Base-by-base conservation (phyloP, 2,797 vertebrate genomes). In the Poeciliopsis infans region DNA sequence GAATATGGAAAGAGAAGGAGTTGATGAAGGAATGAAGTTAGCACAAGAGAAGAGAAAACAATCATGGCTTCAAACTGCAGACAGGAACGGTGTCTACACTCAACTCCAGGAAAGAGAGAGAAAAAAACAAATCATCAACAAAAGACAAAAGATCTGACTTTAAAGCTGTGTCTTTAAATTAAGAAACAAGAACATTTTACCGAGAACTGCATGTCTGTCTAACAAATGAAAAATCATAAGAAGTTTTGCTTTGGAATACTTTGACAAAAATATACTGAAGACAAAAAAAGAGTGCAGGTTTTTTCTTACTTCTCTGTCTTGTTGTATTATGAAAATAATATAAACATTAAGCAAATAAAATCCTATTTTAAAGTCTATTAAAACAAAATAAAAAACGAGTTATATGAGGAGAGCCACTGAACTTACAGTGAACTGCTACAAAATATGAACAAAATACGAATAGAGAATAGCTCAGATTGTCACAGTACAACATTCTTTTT, bases 401-500 rank as follows among this genome's bases (percentile, higher is more conserved):
- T 2, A 4, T 39, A 1, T 39, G 36, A 39, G 18, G 18, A 8
- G 33, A 39, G 64, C 64, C 36, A 23, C 33, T 64, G 61, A 64
- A 64, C 28, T 64, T 2, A 31, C 4, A 18, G 15, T 47, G 47
- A 49, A 20, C 47, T 51, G 18, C 49, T 23, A 20, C 6, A 51
- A 31, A 31, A 31, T 31, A 31, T 31, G 31, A 31, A 31, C 31
- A 31, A 31, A 31, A 31, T 31, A n/a, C n/a, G n/a, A n/a, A n/a
- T 75, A 45, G 72, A 2, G 0, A 71, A 64, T 76, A 79, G 77
- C 81, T 89, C 74, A 81, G 77, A 77, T 73, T 1, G 87, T 85
- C 88, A 49, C 25, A 79, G 76, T 20, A 70, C 59, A 74, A 70
- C 78, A 90, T 87, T 6, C 79, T 89, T 92, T 83, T 80, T 76